Evolutionary conservation across 2,797 vertebrate genomes (phyloP).

Genomic region (Columba guinea): DNA sequence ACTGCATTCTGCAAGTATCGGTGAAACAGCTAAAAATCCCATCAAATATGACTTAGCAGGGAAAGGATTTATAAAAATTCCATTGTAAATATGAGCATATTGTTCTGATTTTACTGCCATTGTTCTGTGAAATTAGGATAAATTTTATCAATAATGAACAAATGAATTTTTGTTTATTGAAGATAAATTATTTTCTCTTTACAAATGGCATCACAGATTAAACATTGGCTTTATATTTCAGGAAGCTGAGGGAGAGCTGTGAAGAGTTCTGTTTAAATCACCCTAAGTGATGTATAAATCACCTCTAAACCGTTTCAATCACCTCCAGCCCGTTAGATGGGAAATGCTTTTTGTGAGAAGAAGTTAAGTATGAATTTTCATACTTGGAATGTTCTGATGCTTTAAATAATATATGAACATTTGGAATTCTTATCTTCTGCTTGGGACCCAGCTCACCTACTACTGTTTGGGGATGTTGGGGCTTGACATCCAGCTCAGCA

Average conservation of each 20-base stretch:
- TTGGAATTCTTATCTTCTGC: neutral
- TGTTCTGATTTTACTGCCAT: neutral
- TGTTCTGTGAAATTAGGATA: conserved; percentile 1
- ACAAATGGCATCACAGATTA: neutral
- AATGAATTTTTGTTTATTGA: conserved; percentile 13
- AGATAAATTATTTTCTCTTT: neutral
- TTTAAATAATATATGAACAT: neutral
- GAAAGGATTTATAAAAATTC: conserved; percentile 42
- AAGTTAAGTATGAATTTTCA: neutral
- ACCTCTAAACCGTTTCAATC: conserved; percentile 29
- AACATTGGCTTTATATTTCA: neutral
- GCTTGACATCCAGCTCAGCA: neutral
- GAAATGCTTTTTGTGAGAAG: neutral
- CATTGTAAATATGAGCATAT: neutral
- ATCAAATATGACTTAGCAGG: conserved; percentile 17
- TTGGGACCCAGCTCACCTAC: neutral
- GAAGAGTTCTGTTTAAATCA: conserved; percentile 10
- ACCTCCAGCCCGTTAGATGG: neutral
- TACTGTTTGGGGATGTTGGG: neutral
- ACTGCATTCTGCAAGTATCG: neutral
- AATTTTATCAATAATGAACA: neutral
- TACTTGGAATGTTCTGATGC: neutral
- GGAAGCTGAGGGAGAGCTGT: neutral
- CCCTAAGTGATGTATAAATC: neutral
- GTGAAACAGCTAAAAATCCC: conserved; percentile 29